Evolutionary conservation across 2,888 invertebrate genomes (phyloP).

Genomic region (Chydorus sphaericus): DNA sequence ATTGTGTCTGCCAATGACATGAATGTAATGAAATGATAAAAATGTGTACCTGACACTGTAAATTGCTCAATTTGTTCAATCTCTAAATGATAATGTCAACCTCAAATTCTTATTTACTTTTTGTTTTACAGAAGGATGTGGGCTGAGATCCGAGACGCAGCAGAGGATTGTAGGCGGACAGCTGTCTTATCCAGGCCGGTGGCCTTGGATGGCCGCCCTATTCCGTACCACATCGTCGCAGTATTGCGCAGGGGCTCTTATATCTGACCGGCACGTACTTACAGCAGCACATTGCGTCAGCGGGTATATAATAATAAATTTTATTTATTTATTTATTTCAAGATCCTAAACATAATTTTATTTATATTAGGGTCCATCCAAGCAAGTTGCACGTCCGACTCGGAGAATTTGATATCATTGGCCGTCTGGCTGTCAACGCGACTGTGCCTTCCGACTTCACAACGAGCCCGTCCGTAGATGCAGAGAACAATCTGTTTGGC

Average conservation of each 20-base stretch:
- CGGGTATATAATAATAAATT: neutral
- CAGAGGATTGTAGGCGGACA: slow-evolving; percentile 14
- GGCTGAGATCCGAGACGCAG: slow-evolving; percentile 9
- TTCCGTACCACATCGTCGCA: slow-evolving; percentile 10
- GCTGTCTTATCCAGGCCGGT: slow-evolving; percentile 12
- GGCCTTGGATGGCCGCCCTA: slow-evolving; percentile 16
- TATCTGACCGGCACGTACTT: slow-evolving; percentile 14
- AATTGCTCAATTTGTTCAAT: no score
- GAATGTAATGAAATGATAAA: no score
- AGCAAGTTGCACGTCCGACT: slow-evolving; percentile 7
- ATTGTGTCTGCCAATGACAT: neutral
- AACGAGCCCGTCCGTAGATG: neutral
- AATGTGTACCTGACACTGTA: no score
- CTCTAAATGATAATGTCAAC: no score
- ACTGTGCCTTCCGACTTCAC: neutral
- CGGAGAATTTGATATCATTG: slow-evolving; percentile 12
- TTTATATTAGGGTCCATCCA: neutral
- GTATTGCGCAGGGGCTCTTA: slow-evolving; percentile 15
- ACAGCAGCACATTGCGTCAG: slow-evolving; percentile 15
- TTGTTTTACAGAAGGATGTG: slow-evolving; percentile 15
- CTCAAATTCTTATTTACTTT: no score
- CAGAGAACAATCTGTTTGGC: neutral
- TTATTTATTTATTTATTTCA: no score
- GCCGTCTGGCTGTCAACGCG: neutral
- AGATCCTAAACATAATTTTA: neutral